Evolutionary conservation across 2,888 invertebrate genomes (phyloP).

Genomic region (Lycophotia porphyrea): DNA sequence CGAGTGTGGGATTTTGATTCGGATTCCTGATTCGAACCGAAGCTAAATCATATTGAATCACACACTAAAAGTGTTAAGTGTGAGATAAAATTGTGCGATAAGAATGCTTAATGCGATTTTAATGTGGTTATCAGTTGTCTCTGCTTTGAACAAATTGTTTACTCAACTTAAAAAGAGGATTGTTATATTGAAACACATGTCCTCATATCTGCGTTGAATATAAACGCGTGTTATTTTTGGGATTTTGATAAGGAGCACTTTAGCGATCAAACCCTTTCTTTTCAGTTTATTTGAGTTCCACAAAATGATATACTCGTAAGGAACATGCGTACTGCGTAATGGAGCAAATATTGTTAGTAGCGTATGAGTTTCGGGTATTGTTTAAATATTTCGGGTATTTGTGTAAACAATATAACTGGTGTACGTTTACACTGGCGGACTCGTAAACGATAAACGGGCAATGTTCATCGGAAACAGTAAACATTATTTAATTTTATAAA

Average conservation of each 20-base stretch:
- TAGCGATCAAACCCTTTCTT: conserved; percentile 59
- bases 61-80: conserved; percentile 52
- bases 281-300: conserved; percentile 54
- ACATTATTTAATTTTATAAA: conserved; percentile 71
- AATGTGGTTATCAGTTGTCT: conserved; percentile 57
- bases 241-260: conserved; percentile 65
- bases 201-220: conserved; percentile 49
- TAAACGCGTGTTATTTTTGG: conserved; percentile 58
- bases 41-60: conserved; percentile 51
- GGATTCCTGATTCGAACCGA: conserved; percentile 58
- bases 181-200: conserved; percentile 57
- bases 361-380: conserved; percentile 57
- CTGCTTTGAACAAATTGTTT: conserved; percentile 61
- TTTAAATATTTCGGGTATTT: conserved; percentile 55
- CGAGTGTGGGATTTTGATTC: conserved; percentile 58
- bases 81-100: conserved; percentile 55
- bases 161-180: conserved; percentile 54
- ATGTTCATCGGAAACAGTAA: conserved; percentile 72
- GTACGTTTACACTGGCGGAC: conserved; percentile 56
- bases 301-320: conserved; percentile 52
- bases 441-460: conserved; percentile 67
- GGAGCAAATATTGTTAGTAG: conserved; percentile 60
- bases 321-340: conserved; percentile 54
- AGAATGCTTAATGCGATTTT: conserved; percentile 57
- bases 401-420: conserved; percentile 54